A percentile compares a stretch with the other conserved stretches of the same genome.
phyloP scores from a whole-genome alignment of 2,797 vertebrate genomes.

The Urophycis tenuis region DNA sequence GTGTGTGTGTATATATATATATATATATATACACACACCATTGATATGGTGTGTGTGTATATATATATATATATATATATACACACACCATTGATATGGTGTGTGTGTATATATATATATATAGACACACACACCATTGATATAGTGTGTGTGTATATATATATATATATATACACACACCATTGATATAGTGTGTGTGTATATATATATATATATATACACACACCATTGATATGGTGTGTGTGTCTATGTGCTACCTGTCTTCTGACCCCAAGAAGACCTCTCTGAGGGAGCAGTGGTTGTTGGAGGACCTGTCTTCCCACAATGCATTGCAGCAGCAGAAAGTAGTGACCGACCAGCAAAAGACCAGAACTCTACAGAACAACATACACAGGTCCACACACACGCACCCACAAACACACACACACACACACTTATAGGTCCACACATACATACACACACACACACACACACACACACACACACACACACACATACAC shows the following conservation, averaged over 20 bases:
- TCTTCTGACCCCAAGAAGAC: constrained; percentile 71
- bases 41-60: too few species aligned
- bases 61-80: not conserved
- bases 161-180: not conserved
- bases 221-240: too few species aligned
- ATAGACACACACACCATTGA: too few species aligned
- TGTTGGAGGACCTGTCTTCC: constrained; percentile 72
- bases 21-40: not conserved
- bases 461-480: constrained; percentile 43
- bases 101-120: not conserved
- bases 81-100: too few species aligned
- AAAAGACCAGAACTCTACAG: constrained; percentile 68
- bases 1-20: not conserved
- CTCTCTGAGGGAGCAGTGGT: constrained; percentile 80
- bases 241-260: not conserved
- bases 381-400: constrained; percentile 75
- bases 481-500: not conserved
- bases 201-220: not conserved
- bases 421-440: not conserved
- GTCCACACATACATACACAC: constrained; percentile 45
- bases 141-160: not conserved
- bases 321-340: constrained; percentile 67
- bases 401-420: not conserved
- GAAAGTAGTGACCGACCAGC: constrained; percentile 69
- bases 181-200: too few species aligned